Percentiles rank a stretch among this genome's conserved stretches.
These are phyloP conservation scores for Uria lomvia DNA, from an alignment of 2,113 vertebrate species.

Conservation along the genomic window DNA sequence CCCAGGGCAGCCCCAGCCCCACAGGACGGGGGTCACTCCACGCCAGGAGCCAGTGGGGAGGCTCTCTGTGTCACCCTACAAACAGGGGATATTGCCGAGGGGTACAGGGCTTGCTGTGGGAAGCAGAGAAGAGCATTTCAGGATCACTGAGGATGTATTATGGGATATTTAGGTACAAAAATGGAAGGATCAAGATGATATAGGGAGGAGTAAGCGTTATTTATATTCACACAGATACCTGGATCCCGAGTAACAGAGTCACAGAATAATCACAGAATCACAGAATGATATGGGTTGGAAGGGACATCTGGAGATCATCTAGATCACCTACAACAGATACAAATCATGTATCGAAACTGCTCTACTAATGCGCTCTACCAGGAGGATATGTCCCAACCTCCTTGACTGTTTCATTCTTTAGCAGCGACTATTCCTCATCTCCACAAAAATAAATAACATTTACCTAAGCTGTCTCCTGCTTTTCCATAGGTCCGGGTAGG, in stretches of 20 bases:
- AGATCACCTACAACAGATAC: no score
- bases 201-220: not conserved
- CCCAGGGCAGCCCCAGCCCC: not conserved
- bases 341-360: not conserved
- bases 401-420: not conserved
- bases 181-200: not conserved
- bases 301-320: no score
- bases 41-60: not conserved
- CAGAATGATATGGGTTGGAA: no score
- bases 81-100: accelerated
- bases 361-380: not conserved
- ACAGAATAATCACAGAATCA: no score
- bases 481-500: not conserved
- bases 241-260: not conserved
- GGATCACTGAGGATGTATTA: accelerated
- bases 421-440: not conserved
- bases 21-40: accelerated
- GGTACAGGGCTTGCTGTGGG: not conserved
- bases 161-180: not conserved
- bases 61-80: not conserved
- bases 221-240: not conserved
- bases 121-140: not conserved
- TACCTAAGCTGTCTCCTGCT: not conserved
- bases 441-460: not conserved
- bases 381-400: not conserved